These are phyloP conservation scores for Sthenelais limicola DNA, from an alignment of 2,888 invertebrate species.

Conservation along the genomic window DNA sequence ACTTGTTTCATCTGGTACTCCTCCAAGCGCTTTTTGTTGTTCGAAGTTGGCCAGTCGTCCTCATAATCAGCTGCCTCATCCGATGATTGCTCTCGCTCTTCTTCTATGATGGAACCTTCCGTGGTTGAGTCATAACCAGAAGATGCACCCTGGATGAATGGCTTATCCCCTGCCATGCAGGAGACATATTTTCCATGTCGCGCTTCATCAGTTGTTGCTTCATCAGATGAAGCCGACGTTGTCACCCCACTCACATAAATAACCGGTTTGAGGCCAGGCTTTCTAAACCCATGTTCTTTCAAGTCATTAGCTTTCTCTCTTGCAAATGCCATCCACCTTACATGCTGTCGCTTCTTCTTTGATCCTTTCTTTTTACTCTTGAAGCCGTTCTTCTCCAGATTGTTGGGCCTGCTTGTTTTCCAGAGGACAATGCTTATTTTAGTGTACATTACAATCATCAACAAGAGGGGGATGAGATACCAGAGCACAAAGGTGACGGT, in stretches of 20 bases:
- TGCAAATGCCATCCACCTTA: conserved; percentile 10
- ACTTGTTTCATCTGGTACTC: conserved; percentile 36
- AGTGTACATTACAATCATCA: conserved; percentile 86
- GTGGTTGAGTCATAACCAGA: conserved; percentile 3
- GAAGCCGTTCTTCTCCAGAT: conserved; percentile 28
- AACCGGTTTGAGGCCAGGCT: conserved; percentile 3
- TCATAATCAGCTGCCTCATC: conserved; percentile 35
- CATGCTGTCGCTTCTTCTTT: conserved; percentile 7
- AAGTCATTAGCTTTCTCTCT: not conserved
- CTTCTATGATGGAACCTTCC: conserved; percentile 9
- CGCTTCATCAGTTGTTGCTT: conserved; percentile 26
- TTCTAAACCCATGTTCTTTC: too few species aligned
- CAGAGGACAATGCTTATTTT: conserved; percentile 88
- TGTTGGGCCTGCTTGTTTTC: conserved; percentile 73
- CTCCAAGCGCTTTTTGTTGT: not conserved
- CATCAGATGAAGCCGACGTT: conserved; percentile 10
- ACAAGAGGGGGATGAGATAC: conserved; percentile 79
- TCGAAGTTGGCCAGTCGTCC: conserved; percentile 40
- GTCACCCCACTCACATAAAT: conserved; percentile 22
- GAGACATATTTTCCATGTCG: not conserved
- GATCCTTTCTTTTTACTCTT: not conserved
- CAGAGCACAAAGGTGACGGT: conserved; percentile 82
- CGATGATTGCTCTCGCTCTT: conserved; percentile 6
- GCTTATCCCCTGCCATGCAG: conserved; percentile 32
- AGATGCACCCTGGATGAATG: not conserved